A percentile compares a stretch with the other conserved stretches of the same genome.
These are phyloP conservation scores for Syncerus caffer DNA, from an alignment of 2,797 vertebrate genomes.

Conservation along the genomic window DNA sequence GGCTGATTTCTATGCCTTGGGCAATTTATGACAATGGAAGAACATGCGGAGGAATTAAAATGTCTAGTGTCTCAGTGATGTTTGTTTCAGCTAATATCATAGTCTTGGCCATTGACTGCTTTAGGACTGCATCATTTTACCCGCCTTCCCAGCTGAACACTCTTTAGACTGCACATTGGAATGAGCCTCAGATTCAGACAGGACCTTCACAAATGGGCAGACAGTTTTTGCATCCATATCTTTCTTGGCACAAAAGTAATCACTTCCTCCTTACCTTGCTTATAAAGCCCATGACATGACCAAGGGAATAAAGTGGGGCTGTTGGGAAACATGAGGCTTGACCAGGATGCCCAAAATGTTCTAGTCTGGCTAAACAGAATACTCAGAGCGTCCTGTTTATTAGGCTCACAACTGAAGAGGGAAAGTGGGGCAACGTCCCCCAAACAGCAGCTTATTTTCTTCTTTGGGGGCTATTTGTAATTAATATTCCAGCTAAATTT, in stretches of 20 bases:
- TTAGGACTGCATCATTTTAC: not conserved
- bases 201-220: not conserved
- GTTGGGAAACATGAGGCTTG: not conserved
- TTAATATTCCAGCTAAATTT: constrained; percentile 21
- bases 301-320: not conserved
- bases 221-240: not conserved
- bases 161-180: not conserved
- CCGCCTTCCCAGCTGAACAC: not conserved
- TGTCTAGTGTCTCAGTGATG: not conserved
- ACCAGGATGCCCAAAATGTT: not conserved
- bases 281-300: not conserved
- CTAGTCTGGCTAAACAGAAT: not conserved
- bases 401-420: not conserved
- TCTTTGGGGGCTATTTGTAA: not conserved
- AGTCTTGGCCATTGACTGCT: not conserved
- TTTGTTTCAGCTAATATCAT: not conserved
- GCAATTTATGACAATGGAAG: not conserved
- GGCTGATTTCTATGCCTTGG: not conserved
- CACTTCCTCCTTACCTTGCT: not conserved
- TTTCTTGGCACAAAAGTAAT: not conserved
- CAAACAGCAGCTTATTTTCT: not conserved
- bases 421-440: not conserved
- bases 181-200: not conserved
- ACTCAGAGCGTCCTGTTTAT: not conserved
- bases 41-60: not conserved